Conservation (phyloP, 2,797 vertebrate genomes). For the Furcifer pardalis region DNA sequence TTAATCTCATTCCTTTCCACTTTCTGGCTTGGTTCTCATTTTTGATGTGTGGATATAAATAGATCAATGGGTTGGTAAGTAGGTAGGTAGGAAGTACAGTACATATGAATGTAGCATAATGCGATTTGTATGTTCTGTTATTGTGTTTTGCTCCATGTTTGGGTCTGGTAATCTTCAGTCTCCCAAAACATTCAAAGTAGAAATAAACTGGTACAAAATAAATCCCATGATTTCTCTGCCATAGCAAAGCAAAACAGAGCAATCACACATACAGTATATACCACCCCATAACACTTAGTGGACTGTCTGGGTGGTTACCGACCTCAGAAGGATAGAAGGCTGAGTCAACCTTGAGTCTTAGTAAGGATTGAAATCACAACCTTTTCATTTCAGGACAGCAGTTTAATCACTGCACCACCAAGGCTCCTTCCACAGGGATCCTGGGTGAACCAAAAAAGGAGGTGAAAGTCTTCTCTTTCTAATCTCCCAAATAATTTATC, state of each 20-base stretch:
- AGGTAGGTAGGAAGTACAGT: too few species aligned
- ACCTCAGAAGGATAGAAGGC: too few species aligned
- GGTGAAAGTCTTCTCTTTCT: background rate
- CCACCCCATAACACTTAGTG: too few species aligned
- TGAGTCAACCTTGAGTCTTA: too few species aligned
- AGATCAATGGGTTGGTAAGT: too few species aligned
- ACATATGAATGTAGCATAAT: background rate
- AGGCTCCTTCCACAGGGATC: background rate
- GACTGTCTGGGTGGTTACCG: too few species aligned
- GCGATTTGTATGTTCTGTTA: background rate
- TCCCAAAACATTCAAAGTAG: rapidly evolving
- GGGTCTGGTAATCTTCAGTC: background rate
- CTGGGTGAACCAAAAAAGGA: background rate
- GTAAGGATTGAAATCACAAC: too few species aligned
- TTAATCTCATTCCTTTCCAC: too few species aligned
- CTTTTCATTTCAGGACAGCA: too few species aligned
- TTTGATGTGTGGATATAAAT: background rate
- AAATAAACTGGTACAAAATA: background rate
- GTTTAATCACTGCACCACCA: too few species aligned
- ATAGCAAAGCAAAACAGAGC: too few species aligned
- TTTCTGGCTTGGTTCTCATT: background rate
- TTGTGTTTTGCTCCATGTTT: background rate
- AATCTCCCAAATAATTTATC: background rate
- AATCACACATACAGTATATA: too few species aligned
- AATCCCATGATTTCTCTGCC: background rate